Percentiles rank a stretch among this genome's conserved stretches.
These are phyloP conservation scores for Hyles euphorbiae DNA, from an alignment of 1,140 invertebrate genomes.

Conservation along the genomic window DNA sequence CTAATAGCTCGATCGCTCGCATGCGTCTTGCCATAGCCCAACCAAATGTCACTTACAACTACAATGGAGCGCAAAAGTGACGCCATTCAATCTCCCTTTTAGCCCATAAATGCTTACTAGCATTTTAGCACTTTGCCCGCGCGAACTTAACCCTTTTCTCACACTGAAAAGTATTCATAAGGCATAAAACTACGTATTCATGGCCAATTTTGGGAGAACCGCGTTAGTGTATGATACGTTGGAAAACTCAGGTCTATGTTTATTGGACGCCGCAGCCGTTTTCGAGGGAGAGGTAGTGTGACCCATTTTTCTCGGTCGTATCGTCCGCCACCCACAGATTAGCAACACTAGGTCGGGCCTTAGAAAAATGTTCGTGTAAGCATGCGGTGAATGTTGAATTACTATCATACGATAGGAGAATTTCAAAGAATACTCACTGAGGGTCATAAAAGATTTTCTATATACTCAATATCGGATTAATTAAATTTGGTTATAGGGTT, in stretches of 20 bases:
- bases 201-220: constrained; percentile 23
- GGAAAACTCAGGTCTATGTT: constrained; percentile 11
- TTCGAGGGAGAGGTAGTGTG: constrained; percentile 45
- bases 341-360: constrained; percentile 34
- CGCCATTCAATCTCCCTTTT: constrained; percentile 15
- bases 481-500: too few species aligned
- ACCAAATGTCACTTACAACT: neutral
- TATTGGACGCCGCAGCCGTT: constrained; percentile 17
- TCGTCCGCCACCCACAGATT: constrained; percentile 38
- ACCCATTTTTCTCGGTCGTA: constrained; percentile 41
- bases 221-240: neutral
- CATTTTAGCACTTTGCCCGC: constrained; percentile 46
- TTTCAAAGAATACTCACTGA: too few species aligned
- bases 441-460: too few species aligned
- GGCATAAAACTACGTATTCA: constrained; percentile 39
- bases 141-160: constrained; percentile 40
- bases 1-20: too few species aligned
- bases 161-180: constrained; percentile 49
- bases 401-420: constrained; percentile 2
- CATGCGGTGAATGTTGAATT: constrained; percentile 33
- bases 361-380: constrained; percentile 37
- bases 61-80: constrained; percentile 6
- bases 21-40: neutral
- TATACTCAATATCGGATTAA: too few species aligned
- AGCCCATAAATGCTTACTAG: constrained; percentile 44